Conservation (phyloP, 2,888 invertebrate genomes). For the Leptinotarsa haldemani region DNA sequence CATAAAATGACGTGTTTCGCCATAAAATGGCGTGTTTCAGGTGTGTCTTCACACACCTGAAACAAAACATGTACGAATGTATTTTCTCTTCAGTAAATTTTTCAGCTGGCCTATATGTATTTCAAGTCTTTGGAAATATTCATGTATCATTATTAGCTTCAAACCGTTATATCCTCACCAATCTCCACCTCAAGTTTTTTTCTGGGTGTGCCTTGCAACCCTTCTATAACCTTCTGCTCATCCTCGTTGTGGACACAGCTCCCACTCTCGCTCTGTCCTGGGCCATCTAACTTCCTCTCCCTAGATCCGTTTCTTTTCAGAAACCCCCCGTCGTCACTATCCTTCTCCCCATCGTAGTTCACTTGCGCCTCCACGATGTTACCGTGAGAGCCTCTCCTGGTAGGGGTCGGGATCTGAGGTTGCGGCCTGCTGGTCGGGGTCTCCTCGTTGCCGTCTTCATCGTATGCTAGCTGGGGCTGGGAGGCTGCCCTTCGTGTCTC, state of each 20-base stretch:
- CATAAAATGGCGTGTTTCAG: too few species aligned
- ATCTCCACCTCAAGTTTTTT: constrained; percentile 59
- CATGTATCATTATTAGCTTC: too few species aligned
- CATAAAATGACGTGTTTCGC: too few species aligned
- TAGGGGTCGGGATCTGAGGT: constrained; percentile 61
- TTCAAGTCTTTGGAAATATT: too few species aligned
- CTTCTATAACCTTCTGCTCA: constrained; percentile 56
- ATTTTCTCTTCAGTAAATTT: too few species aligned
- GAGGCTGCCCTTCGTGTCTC: constrained; percentile 74
- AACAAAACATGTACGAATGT: too few species aligned
- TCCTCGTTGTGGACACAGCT: constrained; percentile 44
- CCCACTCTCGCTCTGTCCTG: constrained; percentile 22
- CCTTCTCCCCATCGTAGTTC: constrained; percentile 53
- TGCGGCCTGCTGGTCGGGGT: constrained; percentile 52
- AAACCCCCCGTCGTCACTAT: constrained; percentile 71
- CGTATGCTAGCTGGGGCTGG: constrained; percentile 75
- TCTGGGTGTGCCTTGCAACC: constrained; percentile 60
- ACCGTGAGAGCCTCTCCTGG: constrained; percentile 71
- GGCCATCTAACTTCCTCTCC: constrained; percentile 47
- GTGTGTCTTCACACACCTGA: too few species aligned
- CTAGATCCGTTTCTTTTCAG: constrained; percentile 66
- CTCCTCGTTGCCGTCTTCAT: constrained; percentile 63
- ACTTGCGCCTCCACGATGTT: constrained; percentile 69
- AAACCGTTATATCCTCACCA: constrained; percentile 39
- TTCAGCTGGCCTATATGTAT: too few species aligned